Evolutionary conservation across 2,113 vertebrate species (phyloP).

Genomic region (Microcebus lehilahytsara): DNA sequence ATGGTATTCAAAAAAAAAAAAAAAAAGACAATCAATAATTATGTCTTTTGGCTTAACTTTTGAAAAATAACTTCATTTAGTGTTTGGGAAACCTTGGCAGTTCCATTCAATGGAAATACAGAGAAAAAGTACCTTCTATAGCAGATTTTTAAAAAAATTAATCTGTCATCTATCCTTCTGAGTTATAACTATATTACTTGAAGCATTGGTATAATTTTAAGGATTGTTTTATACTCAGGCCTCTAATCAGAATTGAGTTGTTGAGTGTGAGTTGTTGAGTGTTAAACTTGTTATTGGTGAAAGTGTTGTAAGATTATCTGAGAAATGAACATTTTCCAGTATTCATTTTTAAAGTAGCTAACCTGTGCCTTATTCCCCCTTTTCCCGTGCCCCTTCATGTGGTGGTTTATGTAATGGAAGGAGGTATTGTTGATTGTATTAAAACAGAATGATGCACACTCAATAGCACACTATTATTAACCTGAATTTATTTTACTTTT

Average conservation of each 20-base stretch:
- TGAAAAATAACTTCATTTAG: neutral
- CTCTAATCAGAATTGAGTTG: neutral
- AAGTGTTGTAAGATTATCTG: neutral
- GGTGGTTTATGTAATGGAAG: neutral
- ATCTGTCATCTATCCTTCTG: neutral
- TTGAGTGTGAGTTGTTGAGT: neutral
- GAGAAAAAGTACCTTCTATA: neutral
- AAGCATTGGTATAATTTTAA: neutral
- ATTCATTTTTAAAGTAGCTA: neutral
- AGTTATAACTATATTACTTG: neutral
- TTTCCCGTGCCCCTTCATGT: rapidly evolving
- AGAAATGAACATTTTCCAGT: neutral
- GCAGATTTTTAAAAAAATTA: neutral
- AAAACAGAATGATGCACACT: neutral
- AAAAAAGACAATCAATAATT: neutral
- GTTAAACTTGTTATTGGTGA: neutral
- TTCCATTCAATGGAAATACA: constrained; percentile 3
- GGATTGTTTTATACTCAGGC: neutral
- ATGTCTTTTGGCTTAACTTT: neutral
- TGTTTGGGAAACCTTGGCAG: neutral
- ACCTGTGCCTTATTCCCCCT: rapidly evolving
- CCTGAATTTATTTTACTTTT: neutral
- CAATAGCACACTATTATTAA: neutral
- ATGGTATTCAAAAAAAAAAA: neutral
- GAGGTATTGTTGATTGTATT: neutral